Percentiles rank a stretch among this genome's conserved stretches.
Evolutionary conservation across 2,113 vertebrate genomes (phyloP).

Genomic region (Callithrix jacchus): DNA sequence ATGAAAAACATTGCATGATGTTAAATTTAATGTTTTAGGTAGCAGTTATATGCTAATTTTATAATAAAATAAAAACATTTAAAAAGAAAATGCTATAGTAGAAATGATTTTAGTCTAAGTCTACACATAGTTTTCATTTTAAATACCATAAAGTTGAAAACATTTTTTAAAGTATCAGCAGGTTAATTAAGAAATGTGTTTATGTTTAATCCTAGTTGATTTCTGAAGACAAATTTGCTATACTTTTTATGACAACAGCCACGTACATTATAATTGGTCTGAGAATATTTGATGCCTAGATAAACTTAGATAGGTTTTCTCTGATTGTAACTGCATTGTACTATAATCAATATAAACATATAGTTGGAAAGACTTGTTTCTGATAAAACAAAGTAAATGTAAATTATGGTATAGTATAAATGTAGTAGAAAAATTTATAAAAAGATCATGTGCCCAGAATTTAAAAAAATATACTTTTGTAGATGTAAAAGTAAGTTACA

Average conservation of each 20-base stretch:
- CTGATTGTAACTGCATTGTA: neutral
- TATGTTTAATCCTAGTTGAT: slow-evolving; percentile 55
- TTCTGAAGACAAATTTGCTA: slow-evolving; percentile 48
- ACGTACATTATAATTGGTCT: neutral
- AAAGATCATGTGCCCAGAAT: neutral
- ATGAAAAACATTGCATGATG: neutral
- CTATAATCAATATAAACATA: neutral
- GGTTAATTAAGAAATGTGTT: slow-evolving; percentile 64
- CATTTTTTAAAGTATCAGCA: slow-evolving; percentile 42
- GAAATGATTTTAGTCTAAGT: slow-evolving; percentile 39
- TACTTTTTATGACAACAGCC: slow-evolving; percentile 31
- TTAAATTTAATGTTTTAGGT: slow-evolving; percentile 23
- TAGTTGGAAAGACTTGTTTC: neutral
- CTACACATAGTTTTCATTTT: neutral
- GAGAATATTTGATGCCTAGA: neutral
- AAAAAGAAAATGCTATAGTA: neutral
- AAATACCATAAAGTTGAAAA: slow-evolving; percentile 59
- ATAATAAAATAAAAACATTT: slow-evolving; percentile 3
- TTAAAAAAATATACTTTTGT: neutral
- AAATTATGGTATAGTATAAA: neutral
- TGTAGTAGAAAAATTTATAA: neutral
- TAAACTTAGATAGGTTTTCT: slow-evolving; percentile 31
- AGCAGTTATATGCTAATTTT: neutral
- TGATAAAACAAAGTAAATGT: slow-evolving; percentile 15
- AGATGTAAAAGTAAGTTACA: neutral